phyloP scores from a whole-genome alignment of 1,140 invertebrate species.

The Bombus superbus region DNA sequence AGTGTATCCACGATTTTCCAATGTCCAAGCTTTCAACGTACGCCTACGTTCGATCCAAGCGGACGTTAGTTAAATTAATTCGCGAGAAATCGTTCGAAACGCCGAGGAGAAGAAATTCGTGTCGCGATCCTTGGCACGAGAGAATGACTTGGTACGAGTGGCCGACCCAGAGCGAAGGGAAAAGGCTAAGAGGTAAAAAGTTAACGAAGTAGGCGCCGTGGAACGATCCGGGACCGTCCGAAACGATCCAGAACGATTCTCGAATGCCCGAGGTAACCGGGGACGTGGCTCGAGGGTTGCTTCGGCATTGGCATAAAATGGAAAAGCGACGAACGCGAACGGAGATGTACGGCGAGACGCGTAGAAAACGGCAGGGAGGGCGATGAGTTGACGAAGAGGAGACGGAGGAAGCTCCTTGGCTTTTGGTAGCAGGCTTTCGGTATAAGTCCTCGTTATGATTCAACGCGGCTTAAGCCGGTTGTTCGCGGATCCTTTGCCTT shows the following conservation, averaged over 20 bases:
- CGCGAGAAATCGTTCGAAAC: not conserved
- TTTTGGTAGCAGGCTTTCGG: conserved; percentile 76
- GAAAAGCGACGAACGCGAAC: conserved; percentile 3
- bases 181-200: not conserved
- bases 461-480: conserved; percentile 79
- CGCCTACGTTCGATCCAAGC: too few relatives aligned
- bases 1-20: too few relatives aligned
- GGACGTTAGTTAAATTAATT: too few relatives aligned
- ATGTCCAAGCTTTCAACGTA: too few relatives aligned
- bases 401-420: conserved; percentile 55
- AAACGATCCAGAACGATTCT: not conserved
- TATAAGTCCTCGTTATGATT: conserved; percentile 81
- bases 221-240: not conserved
- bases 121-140: not conserved
- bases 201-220: not conserved
- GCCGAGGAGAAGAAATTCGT: not conserved
- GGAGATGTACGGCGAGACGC: conserved; percentile 27
- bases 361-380: conserved; percentile 8
- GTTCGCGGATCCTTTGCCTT: conserved; percentile 66
- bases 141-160: not conserved
- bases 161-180: not conserved
- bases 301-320: conserved; percentile 57
- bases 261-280: not conserved
- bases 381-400: not conserved
- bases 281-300: conserved; percentile 39